Percentiles rank a stretch among this genome's conserved stretches.
phyloP scores from a whole-genome alignment of 2,113 vertebrate species.

The Acanthisitta chloris region DNA sequence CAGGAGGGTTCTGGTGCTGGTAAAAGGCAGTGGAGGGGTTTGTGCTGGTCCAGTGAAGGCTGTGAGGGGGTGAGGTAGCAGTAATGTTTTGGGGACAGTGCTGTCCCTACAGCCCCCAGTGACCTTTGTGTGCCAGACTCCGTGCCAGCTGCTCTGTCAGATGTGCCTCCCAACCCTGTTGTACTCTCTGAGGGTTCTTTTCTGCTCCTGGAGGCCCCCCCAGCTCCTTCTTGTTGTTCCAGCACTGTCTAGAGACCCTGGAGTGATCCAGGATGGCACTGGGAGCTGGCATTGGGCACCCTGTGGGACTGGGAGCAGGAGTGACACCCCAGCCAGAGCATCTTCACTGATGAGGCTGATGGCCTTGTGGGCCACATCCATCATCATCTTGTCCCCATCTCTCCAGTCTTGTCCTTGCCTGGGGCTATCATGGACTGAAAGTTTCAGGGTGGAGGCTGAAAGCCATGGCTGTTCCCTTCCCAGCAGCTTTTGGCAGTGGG shows the following conservation, averaged over 20 bases:
- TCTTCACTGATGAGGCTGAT: neutral
- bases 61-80: fast-evolving
- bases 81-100: fast-evolving
- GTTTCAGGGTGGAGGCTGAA: neutral
- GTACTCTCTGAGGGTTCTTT: neutral
- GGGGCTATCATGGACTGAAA: neutral
- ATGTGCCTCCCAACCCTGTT: neutral
- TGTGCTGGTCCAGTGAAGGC: neutral
- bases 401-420: fast-evolving
- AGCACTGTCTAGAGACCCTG: fast-evolving
- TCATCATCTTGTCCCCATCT: neutral
- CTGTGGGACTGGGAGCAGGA: neutral
- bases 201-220: neutral
- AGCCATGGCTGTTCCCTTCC: neutral
- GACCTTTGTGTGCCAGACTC: neutral
- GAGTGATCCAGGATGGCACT: neutral
- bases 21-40: neutral
- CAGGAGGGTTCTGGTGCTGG: neutral
- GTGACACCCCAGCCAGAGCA: neutral
- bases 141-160: neutral
- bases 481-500: fast-evolving
- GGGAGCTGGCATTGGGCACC: neutral
- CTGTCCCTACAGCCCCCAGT: neutral
- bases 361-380: neutral
- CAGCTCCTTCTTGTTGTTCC: fast-evolving